A percentile compares a stretch with the other conserved stretches of the same genome.
Evolutionary conservation across 1,140 invertebrate genomes (phyloP).

Genomic region (Periplaneta americana): DNA sequence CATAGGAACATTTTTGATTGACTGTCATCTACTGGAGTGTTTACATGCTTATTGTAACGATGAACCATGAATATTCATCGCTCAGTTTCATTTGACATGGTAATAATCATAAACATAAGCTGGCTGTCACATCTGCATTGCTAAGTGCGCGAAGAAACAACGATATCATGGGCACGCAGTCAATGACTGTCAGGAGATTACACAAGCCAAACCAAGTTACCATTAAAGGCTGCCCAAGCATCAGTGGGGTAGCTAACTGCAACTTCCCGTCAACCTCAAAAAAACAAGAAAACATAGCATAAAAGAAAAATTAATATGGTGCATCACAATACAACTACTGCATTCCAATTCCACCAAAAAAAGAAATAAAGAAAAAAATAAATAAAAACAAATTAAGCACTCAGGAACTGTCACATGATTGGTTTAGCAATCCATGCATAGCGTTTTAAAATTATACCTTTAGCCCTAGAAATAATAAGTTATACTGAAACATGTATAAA

Average conservation of each 20-base stretch:
- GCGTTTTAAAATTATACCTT: too few species aligned
- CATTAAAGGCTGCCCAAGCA: slow-evolving; percentile 28
- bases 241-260: slow-evolving; percentile 27
- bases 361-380: neutral
- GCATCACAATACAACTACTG: neutral
- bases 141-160: too few species aligned
- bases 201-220: slow-evolving; percentile 25
- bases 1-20: too few species aligned
- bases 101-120: too few species aligned
- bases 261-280: slow-evolving; percentile 30
- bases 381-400: neutral
- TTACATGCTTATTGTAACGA: too few species aligned
- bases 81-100: too few species aligned
- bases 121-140: too few species aligned
- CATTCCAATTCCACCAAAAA: neutral
- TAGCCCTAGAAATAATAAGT: too few species aligned
- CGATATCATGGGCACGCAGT: neutral
- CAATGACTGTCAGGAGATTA: neutral
- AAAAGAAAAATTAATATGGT: slow-evolving; percentile 3
- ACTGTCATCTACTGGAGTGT: too few species aligned
- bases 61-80: too few species aligned
- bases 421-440: too few species aligned
- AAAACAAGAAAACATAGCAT: slow-evolving; percentile 22
- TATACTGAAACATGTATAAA: too few species aligned
- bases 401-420: neutral